Evolutionary conservation across 1,140 invertebrate genomes (phyloP).

Genomic region (Metaphire vulgaris): DNA sequence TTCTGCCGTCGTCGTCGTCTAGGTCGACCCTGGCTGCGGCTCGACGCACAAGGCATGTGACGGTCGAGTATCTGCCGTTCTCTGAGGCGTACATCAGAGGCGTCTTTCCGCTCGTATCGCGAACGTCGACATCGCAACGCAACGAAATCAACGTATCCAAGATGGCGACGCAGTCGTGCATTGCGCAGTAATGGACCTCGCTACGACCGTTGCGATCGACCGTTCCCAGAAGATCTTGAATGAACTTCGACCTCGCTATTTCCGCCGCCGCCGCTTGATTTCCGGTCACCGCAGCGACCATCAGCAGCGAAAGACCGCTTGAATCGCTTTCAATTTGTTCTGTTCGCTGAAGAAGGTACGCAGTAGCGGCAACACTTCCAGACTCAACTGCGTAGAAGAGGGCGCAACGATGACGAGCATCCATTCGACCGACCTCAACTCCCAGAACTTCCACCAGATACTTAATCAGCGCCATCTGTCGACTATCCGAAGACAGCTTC

Average conservation of each 20-base stretch:
- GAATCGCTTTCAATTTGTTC: conserved; percentile 1
- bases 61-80: conserved; percentile 7
- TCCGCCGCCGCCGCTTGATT: conserved; percentile 6
- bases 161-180: conserved; percentile 14
- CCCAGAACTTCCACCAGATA: conserved; percentile 15
- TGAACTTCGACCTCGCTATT: conserved; percentile 20
- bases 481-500: conserved; percentile 1
- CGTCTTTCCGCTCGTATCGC: conserved; percentile 10
- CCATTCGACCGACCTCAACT: conserved; percentile 8
- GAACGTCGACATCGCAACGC: conserved; percentile 1
- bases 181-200: conserved; percentile 28
- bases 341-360: conserved; percentile 12
- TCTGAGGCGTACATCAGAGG: conserved; percentile 27
- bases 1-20: conserved; percentile 14
- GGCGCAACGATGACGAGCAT: conserved; percentile 15
- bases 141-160: conserved; percentile 17
- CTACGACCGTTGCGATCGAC: conserved; percentile 18
- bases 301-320: background rate
- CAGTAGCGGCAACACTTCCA: background rate
- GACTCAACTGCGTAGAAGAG: conserved; percentile 23
- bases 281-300: conserved; percentile 20
- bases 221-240: background rate
- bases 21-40: conserved; percentile 21
- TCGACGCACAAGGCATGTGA: conserved; percentile 16
- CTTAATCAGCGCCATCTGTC: background rate